Base-by-base conservation (phyloP, 2,113 vertebrate species). In the Muscicapa adusta region DNA sequence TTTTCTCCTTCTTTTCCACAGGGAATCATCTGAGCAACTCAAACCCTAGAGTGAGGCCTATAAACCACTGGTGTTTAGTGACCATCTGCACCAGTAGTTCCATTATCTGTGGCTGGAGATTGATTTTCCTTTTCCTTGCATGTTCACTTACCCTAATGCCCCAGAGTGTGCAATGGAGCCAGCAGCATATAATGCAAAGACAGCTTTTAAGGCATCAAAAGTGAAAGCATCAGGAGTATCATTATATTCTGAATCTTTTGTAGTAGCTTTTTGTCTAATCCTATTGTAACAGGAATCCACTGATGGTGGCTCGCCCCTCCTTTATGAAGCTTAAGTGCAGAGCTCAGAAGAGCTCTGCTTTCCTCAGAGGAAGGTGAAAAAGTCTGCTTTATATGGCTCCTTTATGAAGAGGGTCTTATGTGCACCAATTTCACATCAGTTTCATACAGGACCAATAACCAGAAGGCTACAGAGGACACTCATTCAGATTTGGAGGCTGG, bases 101-200 rank as follows among this genome's bases (percentile, higher is more conserved):
- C 94, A 97, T 97, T 97, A 97, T 94, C 90, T 82, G 73, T 73
- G 92, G 15, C 8, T 88, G 58, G 76, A 96, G 93, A 97, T 97
- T 97, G 97, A 97, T 97, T 97, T 97, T 96, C 92, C 42, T 94
- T 92, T 93, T 92, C 65, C 92, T 85, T 96, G 89, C 47, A 66
- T 86, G 70, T 97, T 97, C 94, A 89, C 92, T 97, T 96, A 95
- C 83, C 53, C 76, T 75, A 97, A 97, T 96, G 84, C 93, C 95
- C 95, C 79, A 63, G 94, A 94, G 96, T 91, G 86, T 80, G 94
- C 94, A 88, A 88, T 34, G 79, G 86, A 96, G 88, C 79, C 94
- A 89, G 86, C 45, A 91, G 18, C 58, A 58, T 51, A 88, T 56
- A 90, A 87, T 33, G 83, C 68, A 77, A 77, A 86, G 71, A 45